Evolutionary conservation across 1,140 invertebrate species (phyloP), one percentile per base, ranked within the genome.

Genomic region (Himalopsyche phryganea): DNA sequence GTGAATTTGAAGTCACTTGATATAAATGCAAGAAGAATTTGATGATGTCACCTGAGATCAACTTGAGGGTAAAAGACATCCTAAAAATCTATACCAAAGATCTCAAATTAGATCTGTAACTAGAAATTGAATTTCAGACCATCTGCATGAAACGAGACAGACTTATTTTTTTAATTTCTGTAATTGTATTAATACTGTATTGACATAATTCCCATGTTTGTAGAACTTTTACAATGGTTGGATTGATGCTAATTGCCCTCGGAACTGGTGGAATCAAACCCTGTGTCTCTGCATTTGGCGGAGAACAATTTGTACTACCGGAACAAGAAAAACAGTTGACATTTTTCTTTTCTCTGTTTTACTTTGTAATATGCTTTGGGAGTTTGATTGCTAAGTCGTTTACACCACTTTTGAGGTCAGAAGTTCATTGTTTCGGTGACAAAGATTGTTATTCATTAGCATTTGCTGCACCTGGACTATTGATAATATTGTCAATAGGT

Each of bases 211-310:
- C n/a, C n/a, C n/a, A n/a, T n/a, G n/a, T n/a, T 71, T 65, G 15
- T 71, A 75, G 87, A 57, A 63, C 81, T 47, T 69, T 80, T 71
- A 73, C 72, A 63, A 63, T 72, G 66, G 44, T 78, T 65, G 71
- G 78, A 73, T 53, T 91, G 55, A 66, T 83, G 5, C 73, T 91
- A 49, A 88, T 92, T 66, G 88, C 88, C 1, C 11, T 90, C 3
- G 90, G 90, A 4, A 90, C 90, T 0, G 93, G 91, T 4, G 90
- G 92, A 1, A 95, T 96, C 66, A 95, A 96, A 68, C 91, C 93
- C 1, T 95, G 92, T 71, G 91, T 94, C 0, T 83, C 88, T 0
- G 85, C 92, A 0, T 95, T 95, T 70, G 93, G 92, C n/a, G 92
- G 90, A 2, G 92, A 96, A 69, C 93, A 96, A 74, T 91, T 91